These are phyloP conservation scores for Serinus canaria DNA, from an alignment of 2,113 vertebrate genomes.

Conservation along the genomic window DNA sequence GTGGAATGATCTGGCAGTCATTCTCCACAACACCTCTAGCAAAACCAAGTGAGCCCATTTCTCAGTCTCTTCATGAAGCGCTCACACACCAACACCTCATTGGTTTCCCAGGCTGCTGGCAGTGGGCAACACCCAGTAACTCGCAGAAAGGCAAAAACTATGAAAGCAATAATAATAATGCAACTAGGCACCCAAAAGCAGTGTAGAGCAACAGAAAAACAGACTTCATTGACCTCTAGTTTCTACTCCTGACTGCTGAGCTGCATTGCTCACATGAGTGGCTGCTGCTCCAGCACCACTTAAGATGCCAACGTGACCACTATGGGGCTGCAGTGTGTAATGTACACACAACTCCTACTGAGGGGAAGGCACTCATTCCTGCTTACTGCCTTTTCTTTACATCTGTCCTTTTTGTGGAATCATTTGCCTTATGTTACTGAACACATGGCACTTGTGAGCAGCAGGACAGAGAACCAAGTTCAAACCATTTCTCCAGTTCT, in stretches of 20 bases:
- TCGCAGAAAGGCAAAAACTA: not conserved
- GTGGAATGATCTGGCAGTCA: not conserved
- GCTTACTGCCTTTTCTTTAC: not conserved
- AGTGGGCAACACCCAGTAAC: accelerated
- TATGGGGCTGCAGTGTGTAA: accelerated
- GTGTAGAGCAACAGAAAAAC: not conserved
- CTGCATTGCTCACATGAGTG: not conserved
- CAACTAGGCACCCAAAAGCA: not conserved
- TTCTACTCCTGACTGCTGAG: not conserved
- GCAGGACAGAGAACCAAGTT: not conserved
- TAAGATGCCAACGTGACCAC: not conserved
- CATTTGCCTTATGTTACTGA: not conserved
- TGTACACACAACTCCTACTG: accelerated
- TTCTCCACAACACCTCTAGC: not conserved
- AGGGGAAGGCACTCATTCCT: not conserved
- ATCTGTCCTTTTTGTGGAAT: not conserved
- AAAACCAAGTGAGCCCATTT: not conserved
- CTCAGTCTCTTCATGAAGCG: not conserved
- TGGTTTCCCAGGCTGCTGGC: not conserved
- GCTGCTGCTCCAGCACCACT: not conserved
- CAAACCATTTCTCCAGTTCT: not conserved
- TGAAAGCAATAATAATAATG: not conserved
- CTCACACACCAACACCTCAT: accelerated
- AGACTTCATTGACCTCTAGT: not conserved
- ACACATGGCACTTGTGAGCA: accelerated